These are phyloP conservation scores for Xylophagus ater DNA, from an alignment of 2,888 invertebrate species.

Conservation along the genomic window DNA sequence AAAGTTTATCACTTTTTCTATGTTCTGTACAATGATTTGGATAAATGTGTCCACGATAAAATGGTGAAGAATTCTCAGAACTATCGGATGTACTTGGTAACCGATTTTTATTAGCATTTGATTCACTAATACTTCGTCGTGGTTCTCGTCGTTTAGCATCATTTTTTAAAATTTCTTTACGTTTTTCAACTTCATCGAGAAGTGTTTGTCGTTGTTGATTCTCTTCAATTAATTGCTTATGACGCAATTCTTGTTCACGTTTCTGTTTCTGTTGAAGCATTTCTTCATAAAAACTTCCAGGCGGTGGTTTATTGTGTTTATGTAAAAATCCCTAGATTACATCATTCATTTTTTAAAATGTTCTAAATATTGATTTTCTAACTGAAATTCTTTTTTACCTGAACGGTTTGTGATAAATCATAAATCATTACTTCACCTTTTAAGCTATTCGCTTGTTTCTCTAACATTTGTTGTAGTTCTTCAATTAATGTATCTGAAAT, in stretches of 20 bases:
- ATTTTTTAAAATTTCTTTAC: slow-evolving; percentile 65
- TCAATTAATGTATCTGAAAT: slow-evolving; percentile 58
- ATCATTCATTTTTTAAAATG: not conserved
- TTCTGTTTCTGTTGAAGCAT: slow-evolving; percentile 67
- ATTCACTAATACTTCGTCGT: slow-evolving; percentile 42
- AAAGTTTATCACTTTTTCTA: slow-evolving; percentile 43
- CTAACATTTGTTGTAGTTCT: slow-evolving; percentile 50
- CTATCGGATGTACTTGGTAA: slow-evolving; percentile 45
- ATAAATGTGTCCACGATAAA: slow-evolving; percentile 30
- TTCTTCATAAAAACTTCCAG: slow-evolving; percentile 80
- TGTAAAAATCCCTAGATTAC: slow-evolving; percentile 60
- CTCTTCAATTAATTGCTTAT: slow-evolving; percentile 52
- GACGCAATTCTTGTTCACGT: slow-evolving; percentile 49
- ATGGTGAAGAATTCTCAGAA: slow-evolving; percentile 42
- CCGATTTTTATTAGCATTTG: slow-evolving; percentile 30
- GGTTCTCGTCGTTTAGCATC: slow-evolving; percentile 48
- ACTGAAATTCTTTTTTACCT: too few relatives aligned
- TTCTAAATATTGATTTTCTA: not conserved
- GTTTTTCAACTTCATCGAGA: slow-evolving; percentile 62
- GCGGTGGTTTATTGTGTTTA: slow-evolving; percentile 67
- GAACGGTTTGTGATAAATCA: slow-evolving; percentile 66
- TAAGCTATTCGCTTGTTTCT: slow-evolving; percentile 44
- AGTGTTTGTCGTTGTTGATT: slow-evolving; percentile 59
- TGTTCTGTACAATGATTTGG: slow-evolving; percentile 41
- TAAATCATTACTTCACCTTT: slow-evolving; percentile 81